Conservation (phyloP, 2,888 invertebrate genomes). For the Sepiola atlantica region DNA sequence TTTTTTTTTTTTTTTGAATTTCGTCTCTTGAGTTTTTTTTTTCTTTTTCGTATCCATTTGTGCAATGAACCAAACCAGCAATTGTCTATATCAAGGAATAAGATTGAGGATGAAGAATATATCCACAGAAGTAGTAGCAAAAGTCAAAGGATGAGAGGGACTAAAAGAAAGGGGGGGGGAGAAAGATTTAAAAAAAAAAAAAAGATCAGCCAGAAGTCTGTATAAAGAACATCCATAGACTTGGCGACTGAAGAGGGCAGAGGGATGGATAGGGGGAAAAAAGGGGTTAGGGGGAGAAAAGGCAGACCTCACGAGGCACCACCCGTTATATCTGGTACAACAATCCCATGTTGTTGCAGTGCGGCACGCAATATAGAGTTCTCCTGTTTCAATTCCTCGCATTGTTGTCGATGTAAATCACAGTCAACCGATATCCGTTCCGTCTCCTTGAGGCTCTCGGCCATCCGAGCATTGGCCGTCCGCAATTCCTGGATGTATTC, state of each 20-base stretch:
- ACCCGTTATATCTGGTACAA: conserved; percentile 61
- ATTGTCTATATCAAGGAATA: conserved; percentile 32
- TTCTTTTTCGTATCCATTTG: not conserved
- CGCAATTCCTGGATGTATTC: conserved; percentile 92
- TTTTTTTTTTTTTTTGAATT: too few species aligned
- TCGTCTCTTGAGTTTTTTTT: not conserved
- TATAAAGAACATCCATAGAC: not conserved
- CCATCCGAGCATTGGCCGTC: conserved; percentile 84
- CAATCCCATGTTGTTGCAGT: conserved; percentile 81
- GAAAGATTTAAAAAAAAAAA: not conserved
- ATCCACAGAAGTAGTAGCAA: not conserved
- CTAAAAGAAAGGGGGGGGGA: not conserved
- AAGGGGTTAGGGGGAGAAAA: too few species aligned
- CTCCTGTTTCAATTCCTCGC: conserved; percentile 84
- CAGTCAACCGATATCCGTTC: conserved; percentile 84
- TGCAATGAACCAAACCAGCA: conserved; percentile 23
- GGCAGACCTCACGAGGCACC: conserved; percentile 42
- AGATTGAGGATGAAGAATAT: not conserved
- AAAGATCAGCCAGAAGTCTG: not conserved
- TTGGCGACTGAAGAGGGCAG: not conserved
- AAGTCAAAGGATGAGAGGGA: not conserved
- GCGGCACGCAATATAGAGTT: conserved; percentile 82
- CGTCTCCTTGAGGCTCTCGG: conserved; percentile 81
- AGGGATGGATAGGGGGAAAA: not conserved
- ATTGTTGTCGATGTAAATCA: conserved; percentile 83